Base-by-base conservation (phyloP, 2,888 invertebrate species). In the Exocentrus adspersus region DNA sequence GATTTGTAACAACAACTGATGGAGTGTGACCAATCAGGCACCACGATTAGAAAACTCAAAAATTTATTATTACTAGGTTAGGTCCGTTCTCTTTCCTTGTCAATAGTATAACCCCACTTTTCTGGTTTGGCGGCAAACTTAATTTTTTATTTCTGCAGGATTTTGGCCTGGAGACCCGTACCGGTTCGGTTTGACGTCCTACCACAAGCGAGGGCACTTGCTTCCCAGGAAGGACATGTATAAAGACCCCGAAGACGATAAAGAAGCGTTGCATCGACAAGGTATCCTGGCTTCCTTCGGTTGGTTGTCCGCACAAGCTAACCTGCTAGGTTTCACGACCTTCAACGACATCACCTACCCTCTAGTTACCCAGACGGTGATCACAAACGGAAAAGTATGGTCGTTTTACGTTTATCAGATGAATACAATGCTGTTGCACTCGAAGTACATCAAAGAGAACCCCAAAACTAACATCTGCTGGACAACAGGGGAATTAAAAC, bases 291-390 rank as follows among this genome's bases (percentile, higher is more conserved):
- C 90, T 1, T 92, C 93, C 41, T 97, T 91, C 79, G 89, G 89
- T 1, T 94, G 94, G 91, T 83, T 94, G 0, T 81, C 90, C 65
- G 87, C 90, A 0, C 92, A 93, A 82, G 94, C 95, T 1, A 90
- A 88, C 79, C 90, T 91, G 79, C 89, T 92, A 81, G 95, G 98
- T 17, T 98, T 98, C 81, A 94, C 92, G 30, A 92, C 94, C 12
- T 94, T 87, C 79, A 92, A 93, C 73, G 98, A 98, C 71, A 75
- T 97, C 14, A 95, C 94, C 0, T 96, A 97, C 80, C 98, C 99
- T 0, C 81, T 98, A 60, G 89, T 91, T 0, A 92, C 94, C 2
- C 98, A 98, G 86, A 90, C 92, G 12, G 85, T 96, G 10, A 86
- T 97, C 37, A 94, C 96, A 0, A 92, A 98, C 83, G 98, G 98